phyloP scores from a whole-genome alignment of 1,140 invertebrate species.

The Aradophagus sp. region DNA sequence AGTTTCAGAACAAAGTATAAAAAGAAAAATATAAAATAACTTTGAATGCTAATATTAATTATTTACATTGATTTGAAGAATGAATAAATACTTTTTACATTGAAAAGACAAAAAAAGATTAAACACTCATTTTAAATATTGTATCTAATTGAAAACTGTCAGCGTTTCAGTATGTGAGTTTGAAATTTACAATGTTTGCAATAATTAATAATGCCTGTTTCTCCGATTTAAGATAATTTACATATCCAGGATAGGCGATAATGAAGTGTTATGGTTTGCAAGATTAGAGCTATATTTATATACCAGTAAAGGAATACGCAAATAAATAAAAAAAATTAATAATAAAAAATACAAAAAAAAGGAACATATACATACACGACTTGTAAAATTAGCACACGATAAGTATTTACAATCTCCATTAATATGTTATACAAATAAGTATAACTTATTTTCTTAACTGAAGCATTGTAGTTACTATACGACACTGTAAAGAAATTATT shows the following conservation, averaged over 20 bases:
- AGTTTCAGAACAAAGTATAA: too few species aligned
- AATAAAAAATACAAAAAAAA: slow-evolving; percentile 15
- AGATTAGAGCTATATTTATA: slow-evolving; percentile 36
- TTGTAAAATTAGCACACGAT: too few species aligned
- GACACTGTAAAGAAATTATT: slow-evolving; percentile 21
- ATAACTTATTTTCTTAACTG: too few species aligned
- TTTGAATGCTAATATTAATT: too few species aligned
- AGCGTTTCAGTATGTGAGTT: slow-evolving; percentile 3
- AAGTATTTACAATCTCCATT: too few species aligned
- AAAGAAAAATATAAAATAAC: too few species aligned
- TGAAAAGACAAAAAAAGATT: too few species aligned
- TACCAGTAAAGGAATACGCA: slow-evolving; percentile 7
- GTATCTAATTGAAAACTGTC: too few species aligned
- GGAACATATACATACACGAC: slow-evolving; percentile 2
- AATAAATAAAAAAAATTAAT: slow-evolving; percentile 21
- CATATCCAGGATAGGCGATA: slow-evolving; percentile 32
- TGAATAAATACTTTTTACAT: too few species aligned
- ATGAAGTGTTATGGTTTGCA: slow-evolving; percentile 22
- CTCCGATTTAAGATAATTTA: slow-evolving; percentile 19
- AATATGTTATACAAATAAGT: too few species aligned
- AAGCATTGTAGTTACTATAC: slow-evolving; percentile 26
- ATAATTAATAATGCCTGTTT: slow-evolving; percentile 15
- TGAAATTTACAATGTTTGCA: slow-evolving; percentile 7
- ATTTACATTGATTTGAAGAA: too few species aligned
- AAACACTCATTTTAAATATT: too few species aligned